phyloP scores from a whole-genome alignment of 2,113 vertebrate genomes.

The Phrynocephalus versicolor region DNA sequence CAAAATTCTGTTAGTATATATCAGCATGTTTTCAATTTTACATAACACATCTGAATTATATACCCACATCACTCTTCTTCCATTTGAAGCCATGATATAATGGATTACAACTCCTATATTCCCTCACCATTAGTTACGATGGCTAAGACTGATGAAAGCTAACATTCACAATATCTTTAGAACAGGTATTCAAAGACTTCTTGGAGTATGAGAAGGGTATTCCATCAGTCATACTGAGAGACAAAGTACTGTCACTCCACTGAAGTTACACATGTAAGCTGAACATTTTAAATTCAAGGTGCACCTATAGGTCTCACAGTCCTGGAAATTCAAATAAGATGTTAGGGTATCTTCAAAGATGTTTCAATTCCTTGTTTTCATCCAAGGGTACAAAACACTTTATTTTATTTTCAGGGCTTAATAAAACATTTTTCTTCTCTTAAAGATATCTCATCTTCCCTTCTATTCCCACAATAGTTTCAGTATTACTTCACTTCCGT shows the following conservation, averaged over 20 bases:
- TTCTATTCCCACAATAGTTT: constrained; percentile 29
- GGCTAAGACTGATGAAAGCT: neutral
- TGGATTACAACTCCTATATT: neutral
- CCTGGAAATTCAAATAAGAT: neutral
- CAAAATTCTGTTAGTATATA: constrained; percentile 14
- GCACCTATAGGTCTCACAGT: neutral
- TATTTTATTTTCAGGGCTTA: neutral
- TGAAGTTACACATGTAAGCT: neutral
- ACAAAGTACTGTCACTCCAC: neutral
- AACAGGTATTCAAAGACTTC: neutral
- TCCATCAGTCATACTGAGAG: neutral
- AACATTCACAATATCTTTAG: neutral
- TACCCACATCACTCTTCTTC: neutral
- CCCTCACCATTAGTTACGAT: neutral
- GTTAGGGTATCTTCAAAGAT: too few species aligned
- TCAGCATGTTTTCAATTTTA: constrained; percentile 23
- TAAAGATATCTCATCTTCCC: neutral
- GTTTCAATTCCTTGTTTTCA: neutral
- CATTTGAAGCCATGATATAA: neutral
- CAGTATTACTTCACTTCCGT: constrained; percentile 27
- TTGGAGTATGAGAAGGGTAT: neutral
- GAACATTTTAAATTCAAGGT: neutral
- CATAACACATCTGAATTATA: neutral
- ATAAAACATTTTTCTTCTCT: neutral
- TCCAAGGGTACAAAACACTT: neutral